These are phyloP conservation scores for Mungos mungo DNA, from an alignment of 2,113 vertebrate genomes.

Conservation along the genomic window DNA sequence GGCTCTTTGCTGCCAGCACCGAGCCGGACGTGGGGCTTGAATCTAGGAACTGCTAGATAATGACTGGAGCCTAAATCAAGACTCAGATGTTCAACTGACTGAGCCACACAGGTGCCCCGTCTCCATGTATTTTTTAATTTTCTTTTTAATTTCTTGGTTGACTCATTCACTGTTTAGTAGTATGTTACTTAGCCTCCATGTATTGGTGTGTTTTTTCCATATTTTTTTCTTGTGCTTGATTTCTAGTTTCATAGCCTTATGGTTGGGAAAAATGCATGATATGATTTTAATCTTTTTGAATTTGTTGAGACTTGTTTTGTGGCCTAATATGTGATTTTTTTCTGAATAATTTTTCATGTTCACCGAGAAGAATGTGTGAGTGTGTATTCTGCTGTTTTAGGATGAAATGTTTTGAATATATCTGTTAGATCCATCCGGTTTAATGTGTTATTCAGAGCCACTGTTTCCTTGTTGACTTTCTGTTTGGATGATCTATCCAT, in stretches of 20 bases:
- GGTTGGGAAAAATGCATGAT: not conserved
- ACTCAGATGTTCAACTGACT: too few species aligned
- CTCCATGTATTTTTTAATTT: too few species aligned
- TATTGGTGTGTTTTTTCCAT: too few species aligned
- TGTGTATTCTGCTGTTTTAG: not conserved
- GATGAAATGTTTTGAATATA: not conserved
- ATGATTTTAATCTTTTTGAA: not conserved
- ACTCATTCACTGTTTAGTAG: too few species aligned
- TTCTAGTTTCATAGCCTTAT: not conserved
- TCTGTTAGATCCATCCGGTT: not conserved
- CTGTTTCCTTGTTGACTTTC: not conserved
- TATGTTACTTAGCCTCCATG: too few species aligned
- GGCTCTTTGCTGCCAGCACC: too few species aligned
- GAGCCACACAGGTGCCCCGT: too few species aligned
- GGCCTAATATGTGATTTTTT: not conserved
- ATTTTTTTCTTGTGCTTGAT: too few species aligned
- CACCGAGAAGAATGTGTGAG: not conserved
- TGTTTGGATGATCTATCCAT: not conserved
- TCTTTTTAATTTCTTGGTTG: not conserved
- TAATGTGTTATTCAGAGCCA: not conserved
- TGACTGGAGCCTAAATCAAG: too few species aligned
- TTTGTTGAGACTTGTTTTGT: not conserved
- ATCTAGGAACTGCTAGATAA: too few species aligned
- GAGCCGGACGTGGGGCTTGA: too few species aligned
- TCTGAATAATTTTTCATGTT: not conserved